Percentiles rank a stretch among this genome's conserved stretches.
These are phyloP conservation scores for Hemibagrus guttatus DNA, from an alignment of 2,797 vertebrate genomes.

Conservation along the genomic window DNA sequence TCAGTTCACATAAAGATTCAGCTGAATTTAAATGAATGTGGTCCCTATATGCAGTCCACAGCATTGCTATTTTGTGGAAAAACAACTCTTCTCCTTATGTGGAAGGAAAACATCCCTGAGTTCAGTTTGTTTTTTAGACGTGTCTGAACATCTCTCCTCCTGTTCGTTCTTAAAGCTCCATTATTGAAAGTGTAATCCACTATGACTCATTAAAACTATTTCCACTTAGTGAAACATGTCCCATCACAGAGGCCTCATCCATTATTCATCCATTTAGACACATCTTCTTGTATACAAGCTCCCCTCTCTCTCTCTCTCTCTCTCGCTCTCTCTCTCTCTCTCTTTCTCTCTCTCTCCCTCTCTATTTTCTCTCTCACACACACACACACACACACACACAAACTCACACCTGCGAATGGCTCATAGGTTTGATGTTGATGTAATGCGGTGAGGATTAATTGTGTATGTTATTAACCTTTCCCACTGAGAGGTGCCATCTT, in stretches of 20 bases:
- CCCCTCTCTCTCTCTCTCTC: slow-evolving; percentile 43
- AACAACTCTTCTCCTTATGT: background rate
- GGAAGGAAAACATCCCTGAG: slow-evolving; percentile 32
- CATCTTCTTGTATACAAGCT: slow-evolving; percentile 64
- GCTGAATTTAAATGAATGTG: background rate
- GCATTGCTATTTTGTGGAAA: background rate
- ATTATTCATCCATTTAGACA: slow-evolving; percentile 78
- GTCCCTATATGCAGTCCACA: slow-evolving; percentile 3
- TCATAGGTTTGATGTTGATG: slow-evolving; percentile 68
- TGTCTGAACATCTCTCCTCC: slow-evolving; percentile 61
- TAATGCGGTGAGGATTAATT: slow-evolving; percentile 73
- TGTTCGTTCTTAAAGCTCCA: slow-evolving; percentile 54
- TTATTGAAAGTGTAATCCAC: slow-evolving; percentile 70
- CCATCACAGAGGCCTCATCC: slow-evolving; percentile 72
- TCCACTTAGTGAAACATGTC: slow-evolving; percentile 75
- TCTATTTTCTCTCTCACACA: background rate
- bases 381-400: background rate
- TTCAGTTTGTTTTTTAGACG: slow-evolving; percentile 63
- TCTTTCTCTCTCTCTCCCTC: background rate
- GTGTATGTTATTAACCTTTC: slow-evolving; percentile 73
- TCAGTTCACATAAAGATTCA: background rate
- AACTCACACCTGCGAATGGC: slow-evolving; percentile 68
- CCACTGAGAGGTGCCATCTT: slow-evolving; percentile 61
- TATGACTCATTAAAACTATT: slow-evolving; percentile 74
- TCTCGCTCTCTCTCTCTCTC: slow-evolving; percentile 31